phyloP scores from a whole-genome alignment of 2,113 vertebrate genomes.

The Cinclus cinclus region DNA sequence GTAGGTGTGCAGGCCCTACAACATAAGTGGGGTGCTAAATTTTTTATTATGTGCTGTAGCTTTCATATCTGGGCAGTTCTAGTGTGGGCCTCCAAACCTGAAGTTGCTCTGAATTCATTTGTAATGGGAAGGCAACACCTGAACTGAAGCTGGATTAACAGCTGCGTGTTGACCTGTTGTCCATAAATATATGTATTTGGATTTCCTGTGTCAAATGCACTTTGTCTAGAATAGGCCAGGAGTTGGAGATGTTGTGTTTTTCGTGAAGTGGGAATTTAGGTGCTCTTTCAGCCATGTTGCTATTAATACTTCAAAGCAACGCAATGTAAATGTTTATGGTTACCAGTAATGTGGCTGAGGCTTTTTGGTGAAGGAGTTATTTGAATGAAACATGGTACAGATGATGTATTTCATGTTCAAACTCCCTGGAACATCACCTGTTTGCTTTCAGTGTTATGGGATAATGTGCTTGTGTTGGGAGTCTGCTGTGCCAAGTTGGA shows the following conservation, averaged over 20 bases:
- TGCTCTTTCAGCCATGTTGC: not conserved
- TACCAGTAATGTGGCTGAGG: not conserved
- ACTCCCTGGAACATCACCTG: not conserved
- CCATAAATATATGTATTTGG: not conserved
- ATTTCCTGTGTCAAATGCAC: not conserved
- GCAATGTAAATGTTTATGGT: not conserved
- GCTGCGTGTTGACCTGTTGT: not conserved
- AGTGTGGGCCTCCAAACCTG: not conserved
- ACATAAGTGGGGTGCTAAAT: constrained; percentile 54
- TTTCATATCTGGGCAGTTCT: constrained; percentile 1
- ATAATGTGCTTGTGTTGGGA: not conserved
- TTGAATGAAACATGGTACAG: not conserved
- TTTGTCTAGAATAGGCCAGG: not conserved
- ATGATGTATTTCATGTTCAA: not conserved
- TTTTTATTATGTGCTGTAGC: constrained; percentile 57
- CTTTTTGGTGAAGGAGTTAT: not conserved
- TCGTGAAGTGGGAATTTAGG: not conserved
- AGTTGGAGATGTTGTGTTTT: not conserved
- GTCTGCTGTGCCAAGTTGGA: not conserved
- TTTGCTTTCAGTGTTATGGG: not conserved
- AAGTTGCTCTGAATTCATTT: not conserved
- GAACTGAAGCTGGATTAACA: not conserved
- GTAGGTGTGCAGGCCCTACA: constrained; percentile 23
- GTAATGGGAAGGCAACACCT: not conserved
- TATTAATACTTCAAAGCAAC: not conserved